Evolutionary conservation across 2,888 invertebrate species (phyloP), one percentile per base, ranked within the genome.

Genomic region (Lamellibrachia columna): DNA sequence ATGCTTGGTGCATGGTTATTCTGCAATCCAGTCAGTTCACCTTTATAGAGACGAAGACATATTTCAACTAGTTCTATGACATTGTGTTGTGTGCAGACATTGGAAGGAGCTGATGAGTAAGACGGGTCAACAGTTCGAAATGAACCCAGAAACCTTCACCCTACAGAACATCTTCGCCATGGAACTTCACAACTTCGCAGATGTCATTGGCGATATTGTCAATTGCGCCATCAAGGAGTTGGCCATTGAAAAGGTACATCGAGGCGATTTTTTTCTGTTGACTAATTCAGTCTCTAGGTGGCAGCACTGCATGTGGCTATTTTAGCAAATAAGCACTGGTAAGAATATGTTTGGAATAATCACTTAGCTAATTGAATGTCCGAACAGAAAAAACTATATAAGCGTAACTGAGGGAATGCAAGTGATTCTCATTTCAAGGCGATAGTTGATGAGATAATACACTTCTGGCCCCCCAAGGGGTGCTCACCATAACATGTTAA

Each of bases 131-230:
- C 95, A 97, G 93, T 99, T 99, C 96, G 98, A 99, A 95, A 98
- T 99, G 98, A 97, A 98, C 2, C 98, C 98, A 3, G 98, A 98
- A 52, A 97, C 98, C n/a, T 99, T 99, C 95, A 99, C 98, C 0
- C 97, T 99, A 93, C 98, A 98, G 93, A 98, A 98, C 95, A 98
- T 99, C 98, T 99, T 99, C 96, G 97, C 98, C 1, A 99, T 99
- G 99, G 98, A 99, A 95, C 97, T 99, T 93, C 98, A 98, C 95
- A 97, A 98, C 94, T 98, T 98, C 95, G 96, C 96, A 75, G 98
- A 98, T 0, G 98, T 98, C 6, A 98, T 98, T 90, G 98, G 98
- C 95, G 98, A 98, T 95, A 98, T 99, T 93, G 98, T 99, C 53
- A 98, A 98, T 94, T 98, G 98, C 96, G 99, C 99, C 58, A 98